Evolutionary conservation across 2,888 invertebrate species (phyloP).

Genomic region (Pseudolycoriella hygida): DNA sequence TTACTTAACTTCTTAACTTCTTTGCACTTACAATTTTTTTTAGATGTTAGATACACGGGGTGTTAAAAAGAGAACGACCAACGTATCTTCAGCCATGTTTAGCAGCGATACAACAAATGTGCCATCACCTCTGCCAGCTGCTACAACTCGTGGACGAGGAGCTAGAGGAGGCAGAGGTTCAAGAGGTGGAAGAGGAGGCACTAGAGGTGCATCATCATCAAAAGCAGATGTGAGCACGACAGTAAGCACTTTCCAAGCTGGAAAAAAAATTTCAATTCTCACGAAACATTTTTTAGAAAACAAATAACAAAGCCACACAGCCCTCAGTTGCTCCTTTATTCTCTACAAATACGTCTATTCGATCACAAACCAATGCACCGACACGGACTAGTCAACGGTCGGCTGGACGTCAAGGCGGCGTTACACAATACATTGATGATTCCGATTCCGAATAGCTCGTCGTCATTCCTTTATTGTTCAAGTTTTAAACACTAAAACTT

Average conservation of each 20-base stretch:
- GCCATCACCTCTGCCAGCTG: constrained; percentile 14
- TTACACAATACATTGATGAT: not conserved
- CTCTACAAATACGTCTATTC: too few species aligned
- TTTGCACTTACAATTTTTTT: not conserved
- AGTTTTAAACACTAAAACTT: too few species aligned
- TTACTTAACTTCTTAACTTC: not conserved
- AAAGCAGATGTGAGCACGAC: constrained; percentile 7
- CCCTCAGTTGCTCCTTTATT: not conserved
- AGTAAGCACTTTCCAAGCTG: not conserved
- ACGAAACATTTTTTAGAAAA: too few species aligned
- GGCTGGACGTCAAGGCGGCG: not conserved
- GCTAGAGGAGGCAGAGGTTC: constrained; percentile 12
- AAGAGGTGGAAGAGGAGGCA: constrained; percentile 15
- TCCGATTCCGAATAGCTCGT: not conserved
- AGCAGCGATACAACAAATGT: too few species aligned
- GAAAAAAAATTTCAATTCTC: too few species aligned
- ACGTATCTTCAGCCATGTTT: too few species aligned
- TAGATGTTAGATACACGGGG: constrained; percentile 11
- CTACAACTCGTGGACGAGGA: not conserved
- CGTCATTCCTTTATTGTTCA: too few species aligned
- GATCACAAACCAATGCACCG: too few species aligned
- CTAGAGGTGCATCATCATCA: constrained; percentile 12
- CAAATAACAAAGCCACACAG: not conserved
- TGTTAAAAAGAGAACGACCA: constrained; percentile 7
- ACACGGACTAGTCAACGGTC: not conserved